Percentiles rank a stretch among this genome's conserved stretches.
phyloP scores from a whole-genome alignment of 2,113 vertebrate species.

The Melierax canorus region DNA sequence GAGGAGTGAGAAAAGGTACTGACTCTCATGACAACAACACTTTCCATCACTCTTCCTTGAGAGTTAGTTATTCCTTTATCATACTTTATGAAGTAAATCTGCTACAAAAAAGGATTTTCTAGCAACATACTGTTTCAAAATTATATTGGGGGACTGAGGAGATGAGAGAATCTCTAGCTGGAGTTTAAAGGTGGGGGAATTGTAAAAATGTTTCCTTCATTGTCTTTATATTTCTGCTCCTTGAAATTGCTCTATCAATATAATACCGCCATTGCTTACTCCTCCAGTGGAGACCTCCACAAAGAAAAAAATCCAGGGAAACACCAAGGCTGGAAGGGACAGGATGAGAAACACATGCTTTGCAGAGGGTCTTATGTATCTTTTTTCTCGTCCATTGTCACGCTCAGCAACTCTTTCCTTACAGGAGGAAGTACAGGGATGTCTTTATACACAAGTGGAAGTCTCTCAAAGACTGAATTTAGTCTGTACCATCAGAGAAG shows the following conservation, averaged over 20 bases:
- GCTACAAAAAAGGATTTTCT: background rate
- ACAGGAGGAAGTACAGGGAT: background rate
- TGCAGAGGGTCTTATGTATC: background rate
- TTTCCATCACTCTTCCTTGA: slow-evolving; percentile 48
- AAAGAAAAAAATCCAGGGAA: background rate
- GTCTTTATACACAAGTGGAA: background rate
- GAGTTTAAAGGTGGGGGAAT: background rate
- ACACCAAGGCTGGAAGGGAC: background rate
- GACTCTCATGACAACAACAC: slow-evolving; percentile 12
- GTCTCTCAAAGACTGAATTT: background rate
- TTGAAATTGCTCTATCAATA: background rate
- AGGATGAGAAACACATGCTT: background rate
- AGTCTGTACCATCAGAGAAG: background rate
- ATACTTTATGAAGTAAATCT: background rate
- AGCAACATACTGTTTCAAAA: background rate
- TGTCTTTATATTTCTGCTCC: background rate
- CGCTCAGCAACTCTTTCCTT: background rate
- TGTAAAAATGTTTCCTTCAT: background rate
- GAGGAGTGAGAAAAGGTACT: background rate
- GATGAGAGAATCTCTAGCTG: background rate
- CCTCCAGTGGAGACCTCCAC: background rate
- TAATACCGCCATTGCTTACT: background rate
- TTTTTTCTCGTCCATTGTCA: background rate
- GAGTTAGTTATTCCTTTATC: background rate
- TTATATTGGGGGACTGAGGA: background rate